These are phyloP conservation scores for Lithosia quadra DNA, from an alignment of 2,888 invertebrate species.

Conservation along the genomic window DNA sequence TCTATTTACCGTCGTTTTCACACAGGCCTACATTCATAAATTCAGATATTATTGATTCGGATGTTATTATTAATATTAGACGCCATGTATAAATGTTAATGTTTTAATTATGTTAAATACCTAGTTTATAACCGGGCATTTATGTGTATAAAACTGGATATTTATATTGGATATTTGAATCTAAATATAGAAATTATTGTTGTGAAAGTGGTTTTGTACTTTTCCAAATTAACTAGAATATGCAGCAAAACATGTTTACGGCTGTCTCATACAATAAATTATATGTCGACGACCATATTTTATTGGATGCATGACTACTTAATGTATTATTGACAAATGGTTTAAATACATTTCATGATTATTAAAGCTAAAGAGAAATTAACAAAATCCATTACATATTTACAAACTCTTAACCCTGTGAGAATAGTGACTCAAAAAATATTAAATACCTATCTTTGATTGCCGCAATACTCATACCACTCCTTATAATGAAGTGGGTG, in stretches of 20 bases:
- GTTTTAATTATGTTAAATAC: slow-evolving; percentile 16
- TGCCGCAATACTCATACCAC: neutral
- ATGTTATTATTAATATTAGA: neutral
- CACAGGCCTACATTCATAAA: neutral
- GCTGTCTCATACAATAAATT: slow-evolving; percentile 14
- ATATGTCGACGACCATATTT: slow-evolving; percentile 12
- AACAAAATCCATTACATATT: neutral
- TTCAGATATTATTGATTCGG: neutral
- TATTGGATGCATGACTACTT: neutral
- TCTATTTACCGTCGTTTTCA: neutral
- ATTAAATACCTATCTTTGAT: no score
- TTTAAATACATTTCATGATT: neutral
- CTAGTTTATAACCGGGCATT: slow-evolving; percentile 2
- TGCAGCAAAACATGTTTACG: slow-evolving; percentile 36
- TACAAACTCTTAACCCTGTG: neutral
- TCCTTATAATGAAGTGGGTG: neutral
- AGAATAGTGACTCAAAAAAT: no score
- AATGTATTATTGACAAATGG: slow-evolving; percentile 5
- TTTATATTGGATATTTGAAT: slow-evolving; percentile 13
- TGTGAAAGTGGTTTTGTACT: slow-evolving; percentile 37
- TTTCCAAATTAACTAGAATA: slow-evolving; percentile 34
- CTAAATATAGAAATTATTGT: slow-evolving; percentile 23
- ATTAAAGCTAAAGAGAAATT: neutral
- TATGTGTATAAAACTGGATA: neutral
- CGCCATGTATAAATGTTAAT: neutral